Base-by-base conservation (phyloP, 2,797 vertebrate genomes). In the Gouania willdenowi region DNA sequence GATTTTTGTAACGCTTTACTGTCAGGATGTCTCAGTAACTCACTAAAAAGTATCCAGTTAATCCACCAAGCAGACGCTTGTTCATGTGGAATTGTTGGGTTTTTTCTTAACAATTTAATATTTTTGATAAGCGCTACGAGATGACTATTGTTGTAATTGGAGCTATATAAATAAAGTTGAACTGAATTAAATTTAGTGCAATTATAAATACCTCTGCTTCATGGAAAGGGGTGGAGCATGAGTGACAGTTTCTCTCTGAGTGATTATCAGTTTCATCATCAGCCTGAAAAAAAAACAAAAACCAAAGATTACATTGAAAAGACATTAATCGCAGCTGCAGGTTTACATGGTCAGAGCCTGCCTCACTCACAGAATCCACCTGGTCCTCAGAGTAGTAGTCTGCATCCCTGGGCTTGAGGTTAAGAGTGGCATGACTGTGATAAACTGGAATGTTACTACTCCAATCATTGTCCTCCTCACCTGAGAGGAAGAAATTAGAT, bases 331-430 rank as follows among this genome's bases (percentile, higher is more conserved):
- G 18, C n/a, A n/a, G n/a, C n/a, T n/a, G n/a, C n/a, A n/a, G n/a
- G n/a, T n/a, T n/a, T n/a, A n/a, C n/a, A n/a, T n/a, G n/a, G n/a
- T n/a, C n/a, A n/a, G n/a, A n/a, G n/a, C n/a, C n/a, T n/a, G 5
- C 8, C 3, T 64, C 25, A 75, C 86, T n/a, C 72, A 94, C 93
- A 4, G 41, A 74, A 36, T 71, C 66, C 2, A 75, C 80, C 35
- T 49, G 38, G 48, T 80, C 76, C 36, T 88, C 85, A 0, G 27
- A 26, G 37, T 29, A 32, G 3, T 26, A 36, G 2, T n/a, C n/a
- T n/a, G 21, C 6, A 1, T 89, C 84, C 6, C 65, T 63, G 4
- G 56, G 52, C 5, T 61, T 77, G 5, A 37, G 45, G n/a, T 91
- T 88, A 2, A 63, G 53, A 18, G 38, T 35, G 10, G 26, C 30